These are phyloP conservation scores for Brevimyrus niger DNA, from an alignment of 2,113 vertebrate genomes.

Conservation along the genomic window DNA sequence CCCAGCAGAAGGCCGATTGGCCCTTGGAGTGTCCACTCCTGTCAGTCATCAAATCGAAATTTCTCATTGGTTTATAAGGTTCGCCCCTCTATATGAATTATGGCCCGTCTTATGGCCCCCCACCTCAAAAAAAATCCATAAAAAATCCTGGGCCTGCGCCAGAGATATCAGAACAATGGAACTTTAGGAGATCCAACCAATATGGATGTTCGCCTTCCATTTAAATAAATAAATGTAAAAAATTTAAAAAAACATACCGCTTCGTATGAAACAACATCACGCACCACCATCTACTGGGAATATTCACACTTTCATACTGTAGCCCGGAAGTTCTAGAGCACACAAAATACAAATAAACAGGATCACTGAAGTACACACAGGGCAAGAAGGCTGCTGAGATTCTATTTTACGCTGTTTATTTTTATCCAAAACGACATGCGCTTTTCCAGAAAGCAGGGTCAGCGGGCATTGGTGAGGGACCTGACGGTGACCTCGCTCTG, in stretches of 20 bases:
- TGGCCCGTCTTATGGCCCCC: neutral
- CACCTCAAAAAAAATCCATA: neutral
- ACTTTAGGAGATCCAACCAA: neutral
- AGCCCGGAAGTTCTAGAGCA: neutral
- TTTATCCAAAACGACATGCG: neutral
- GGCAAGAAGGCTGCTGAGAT: neutral
- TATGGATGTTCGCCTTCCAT: neutral
- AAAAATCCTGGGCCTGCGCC: neutral
- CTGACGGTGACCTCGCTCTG: neutral
- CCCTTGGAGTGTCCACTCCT: neutral
- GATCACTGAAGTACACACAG: neutral
- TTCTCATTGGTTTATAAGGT: neutral
- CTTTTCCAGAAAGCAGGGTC: neutral
- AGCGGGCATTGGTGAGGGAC: neutral
- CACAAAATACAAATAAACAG: neutral
- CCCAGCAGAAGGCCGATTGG: neutral
- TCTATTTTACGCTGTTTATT: neutral
- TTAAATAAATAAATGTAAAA: neutral
- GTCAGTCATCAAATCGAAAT: neutral
- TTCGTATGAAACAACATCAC: neutral
- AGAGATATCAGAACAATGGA: neutral
- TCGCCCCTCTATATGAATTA: neutral
- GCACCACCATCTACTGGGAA: neutral
- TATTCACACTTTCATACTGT: neutral
- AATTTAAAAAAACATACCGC: too few relatives aligned